Evolutionary conservation across 1,140 invertebrate species (phyloP), one percentile per base, ranked within the genome.

Genomic region (Druon quercuslanigerum): DNA sequence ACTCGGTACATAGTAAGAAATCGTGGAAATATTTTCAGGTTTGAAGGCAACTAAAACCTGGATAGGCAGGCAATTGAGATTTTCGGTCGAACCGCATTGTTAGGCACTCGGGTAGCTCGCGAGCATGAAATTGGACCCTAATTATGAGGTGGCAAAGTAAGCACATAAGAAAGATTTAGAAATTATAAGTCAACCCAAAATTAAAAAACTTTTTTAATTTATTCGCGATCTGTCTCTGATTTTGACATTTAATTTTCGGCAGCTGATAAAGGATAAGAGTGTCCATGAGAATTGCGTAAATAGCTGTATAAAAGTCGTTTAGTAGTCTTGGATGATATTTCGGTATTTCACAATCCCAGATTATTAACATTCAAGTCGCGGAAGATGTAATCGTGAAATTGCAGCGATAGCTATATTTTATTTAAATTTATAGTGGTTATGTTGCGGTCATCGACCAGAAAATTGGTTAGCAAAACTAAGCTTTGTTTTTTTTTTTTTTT

Each of bases 301-400:
- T n/a, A 46, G n/a, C n/a, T 40, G 60, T 25, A 66, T 40, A 66
- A 66, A 66, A 46, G 60, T 6, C 60, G 16, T 66, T 66, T 66
- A 66, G 60, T 12, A 14, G n/a, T 66, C 57, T 66, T 66, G 40
- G 40, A 66, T 66, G 33, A 14, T 33, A 14, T 66, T 66, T 33
- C 12, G 17, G 13, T 66, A 16, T 66, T 66, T 33, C 60, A 66
- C 14, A 66, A 66, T 40, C 14, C 3, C 40, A 66, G 25, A 33
- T 66, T 66, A 66, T 66, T 66, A 66, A 33, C 40, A 66, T 66
- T 66, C 60, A 66, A 66, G 46, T 66, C 60, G 40, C 60, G 8
- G 14, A 46, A 66, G 60, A 8, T 20, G 56, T 20, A 57, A 57
- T 57, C 17, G 56, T 66, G 60, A 16, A 40, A 33, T 66, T 66